phyloP scores from a whole-genome alignment of 2,888 invertebrate species.

The Troides aeacus region DNA sequence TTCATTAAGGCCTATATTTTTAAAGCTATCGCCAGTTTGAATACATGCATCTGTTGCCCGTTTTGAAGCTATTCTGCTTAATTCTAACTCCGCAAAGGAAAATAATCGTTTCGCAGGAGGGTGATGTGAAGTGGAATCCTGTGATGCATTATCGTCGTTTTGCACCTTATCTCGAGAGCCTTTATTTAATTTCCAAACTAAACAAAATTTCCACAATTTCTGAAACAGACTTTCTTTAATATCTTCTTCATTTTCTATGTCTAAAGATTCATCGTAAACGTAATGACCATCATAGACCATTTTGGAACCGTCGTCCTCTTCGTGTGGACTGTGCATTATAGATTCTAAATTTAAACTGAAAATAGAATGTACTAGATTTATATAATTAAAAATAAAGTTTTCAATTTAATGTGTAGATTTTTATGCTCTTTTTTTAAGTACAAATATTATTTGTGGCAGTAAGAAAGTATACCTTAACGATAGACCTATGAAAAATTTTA shows the following conservation, averaged over 20 bases:
- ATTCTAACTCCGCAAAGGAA: constrained; percentile 57
- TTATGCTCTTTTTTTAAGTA: too few species aligned
- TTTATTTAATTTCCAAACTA: constrained; percentile 34
- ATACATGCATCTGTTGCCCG: constrained; percentile 43
- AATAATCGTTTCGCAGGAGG: constrained; percentile 35
- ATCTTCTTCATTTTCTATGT: constrained; percentile 25
- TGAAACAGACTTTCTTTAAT: constrained; percentile 25
- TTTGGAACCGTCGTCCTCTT: constrained; percentile 41
- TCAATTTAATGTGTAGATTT: too few species aligned
- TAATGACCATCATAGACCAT: constrained; percentile 38
- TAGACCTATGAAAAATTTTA: too few species aligned
- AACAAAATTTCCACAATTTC: constrained; percentile 33
- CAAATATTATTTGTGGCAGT: too few species aligned
- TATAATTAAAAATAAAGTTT: neutral
- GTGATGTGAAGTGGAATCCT: constrained; percentile 1
- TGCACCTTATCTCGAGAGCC: constrained; percentile 27
- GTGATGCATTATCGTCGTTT: constrained; percentile 17
- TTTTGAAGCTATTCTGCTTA: constrained; percentile 44
- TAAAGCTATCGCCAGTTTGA: constrained; percentile 63
- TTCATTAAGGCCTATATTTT: constrained; percentile 38
- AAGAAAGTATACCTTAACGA: too few species aligned
- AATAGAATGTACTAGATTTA: neutral
- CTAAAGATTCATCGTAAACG: constrained; percentile 40
- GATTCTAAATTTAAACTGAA: constrained; percentile 60
- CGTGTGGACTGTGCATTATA: constrained; percentile 66